Percentiles rank a stretch among this genome's conserved stretches.
phyloP scores from a whole-genome alignment of 2,888 invertebrate species.

The Athalia rosae region DNA sequence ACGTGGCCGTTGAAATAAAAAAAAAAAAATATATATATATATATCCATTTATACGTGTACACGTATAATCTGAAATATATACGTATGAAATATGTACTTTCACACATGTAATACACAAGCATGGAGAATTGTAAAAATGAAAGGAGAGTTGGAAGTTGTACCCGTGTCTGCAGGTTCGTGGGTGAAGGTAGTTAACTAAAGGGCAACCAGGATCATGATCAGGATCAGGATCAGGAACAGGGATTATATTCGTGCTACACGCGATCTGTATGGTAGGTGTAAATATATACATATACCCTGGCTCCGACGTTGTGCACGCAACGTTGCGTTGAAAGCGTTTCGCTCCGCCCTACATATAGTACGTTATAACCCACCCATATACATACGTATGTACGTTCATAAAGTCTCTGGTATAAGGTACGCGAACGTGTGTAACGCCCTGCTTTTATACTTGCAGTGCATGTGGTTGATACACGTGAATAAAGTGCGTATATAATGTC shows the following conservation, averaged over 20 bases:
- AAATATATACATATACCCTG: neutral
- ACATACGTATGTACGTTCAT: neutral
- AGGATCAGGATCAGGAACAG: constrained; percentile 30
- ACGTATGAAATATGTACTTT: neutral
- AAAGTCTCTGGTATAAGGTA: neutral
- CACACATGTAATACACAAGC: neutral
- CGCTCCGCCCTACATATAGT: constrained; percentile 35
- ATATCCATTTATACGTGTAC: no score
- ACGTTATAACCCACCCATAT: no score
- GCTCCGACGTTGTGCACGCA: constrained; percentile 22
- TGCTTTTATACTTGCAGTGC: neutral
- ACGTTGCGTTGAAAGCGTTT: constrained; percentile 43
- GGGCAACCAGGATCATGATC: constrained; percentile 34
- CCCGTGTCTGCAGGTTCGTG: constrained; percentile 6
- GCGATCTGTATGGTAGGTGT: constrained; percentile 30
- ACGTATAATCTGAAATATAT: no score
- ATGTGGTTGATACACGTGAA: neutral
- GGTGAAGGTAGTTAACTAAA: constrained; percentile 42
- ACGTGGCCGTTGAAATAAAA: neutral
- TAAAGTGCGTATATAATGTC: neutral
- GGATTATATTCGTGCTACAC: constrained; percentile 39
- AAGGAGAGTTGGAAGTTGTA: neutral
- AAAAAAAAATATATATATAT: no score
- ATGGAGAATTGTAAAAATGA: constrained; percentile 14
- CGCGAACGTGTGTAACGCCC: constrained; percentile 2